Evolutionary conservation across 1,140 invertebrate genomes (phyloP), one percentile per base, ranked within the genome.

Genomic region (Anoplolepis gracilipes): DNA sequence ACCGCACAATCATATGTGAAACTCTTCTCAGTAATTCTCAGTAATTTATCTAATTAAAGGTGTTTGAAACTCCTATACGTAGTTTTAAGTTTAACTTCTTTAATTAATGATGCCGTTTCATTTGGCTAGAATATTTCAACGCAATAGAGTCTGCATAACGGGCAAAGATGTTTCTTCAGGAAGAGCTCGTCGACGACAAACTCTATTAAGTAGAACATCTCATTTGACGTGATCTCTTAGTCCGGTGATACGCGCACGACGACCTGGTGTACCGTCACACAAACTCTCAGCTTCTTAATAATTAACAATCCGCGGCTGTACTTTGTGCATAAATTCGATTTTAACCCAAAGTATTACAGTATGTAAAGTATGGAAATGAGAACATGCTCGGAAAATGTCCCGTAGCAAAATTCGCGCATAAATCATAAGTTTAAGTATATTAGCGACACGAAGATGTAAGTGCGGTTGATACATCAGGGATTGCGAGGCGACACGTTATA

Each of bases 331-430:
- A 57, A 82, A 82, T 82, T 82, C 33, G 36, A 82, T 73, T 82
- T 46, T 16, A 0, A 19, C 78, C 7, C 67, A 10, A 16, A 28
- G 7, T 42, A n/a, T n/a, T n/a, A 13, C 53, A 25, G 30, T n/a
- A n/a, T 11, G 62, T 8, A 59, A 82, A 72, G 19, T 72, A 82
- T 72, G 65, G 25, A 72, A 82, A 82, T 59, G 67, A 73, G 78
- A 61, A 59, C 78, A 59, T 19, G 76, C 30, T 25, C 30, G 78
- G 67, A 59, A 82, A 73, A 72, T 82, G 36, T 73, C 53, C 67
- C 28, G 53, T 70, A 55, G 78, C 25, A 57, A 82, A 59, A 19
- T 30, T 25, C 65, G 78, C 65, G 53, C 67, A 82, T 82, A 82
- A 82, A 59, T 73, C 49, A 57, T 70, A 22, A 70, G 65, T 42